Conservation (phyloP, 2,113 vertebrate species). For the Brevimyrus niger region DNA sequence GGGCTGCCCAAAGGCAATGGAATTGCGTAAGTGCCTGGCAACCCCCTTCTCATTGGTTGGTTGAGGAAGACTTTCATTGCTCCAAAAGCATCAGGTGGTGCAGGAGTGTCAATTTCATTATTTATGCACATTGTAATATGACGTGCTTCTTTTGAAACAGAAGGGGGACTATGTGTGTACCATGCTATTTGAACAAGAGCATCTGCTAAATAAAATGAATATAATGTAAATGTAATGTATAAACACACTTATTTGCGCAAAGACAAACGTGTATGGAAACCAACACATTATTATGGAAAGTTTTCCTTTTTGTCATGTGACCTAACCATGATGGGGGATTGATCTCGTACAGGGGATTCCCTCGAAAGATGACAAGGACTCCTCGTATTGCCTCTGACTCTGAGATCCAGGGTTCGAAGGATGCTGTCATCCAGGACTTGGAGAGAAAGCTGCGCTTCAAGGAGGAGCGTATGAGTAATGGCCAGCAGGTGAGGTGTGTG, state of each 20-base stretch:
- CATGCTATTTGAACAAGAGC: neutral
- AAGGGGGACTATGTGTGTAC: neutral
- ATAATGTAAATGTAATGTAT: neutral
- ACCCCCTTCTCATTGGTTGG: neutral
- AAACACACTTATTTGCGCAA: neutral
- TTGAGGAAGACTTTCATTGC: neutral
- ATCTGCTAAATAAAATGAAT: neutral
- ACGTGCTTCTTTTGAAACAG: neutral
- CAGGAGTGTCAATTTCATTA: neutral
- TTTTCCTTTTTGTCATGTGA: neutral
- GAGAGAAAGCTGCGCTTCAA: constrained; percentile 97
- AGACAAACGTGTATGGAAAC: neutral
- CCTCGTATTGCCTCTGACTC: constrained; percentile 80
- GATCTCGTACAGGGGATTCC: constrained; percentile 66
- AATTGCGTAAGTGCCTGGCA: constrained; percentile 54
- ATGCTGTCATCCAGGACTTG: constrained; percentile 94
- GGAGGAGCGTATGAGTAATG: constrained; percentile 89
- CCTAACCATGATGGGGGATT: neutral
- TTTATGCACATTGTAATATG: neutral
- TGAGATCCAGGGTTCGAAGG: constrained; percentile 94
- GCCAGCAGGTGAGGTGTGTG: constrained; percentile 53
- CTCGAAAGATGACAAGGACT: constrained; percentile 73
- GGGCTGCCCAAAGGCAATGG: constrained; percentile 83
- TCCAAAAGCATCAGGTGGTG: neutral
- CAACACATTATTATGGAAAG: neutral